These are phyloP conservation scores for Hydriomena furcata DNA, from an alignment of 2,888 invertebrate species.

Conservation along the genomic window DNA sequence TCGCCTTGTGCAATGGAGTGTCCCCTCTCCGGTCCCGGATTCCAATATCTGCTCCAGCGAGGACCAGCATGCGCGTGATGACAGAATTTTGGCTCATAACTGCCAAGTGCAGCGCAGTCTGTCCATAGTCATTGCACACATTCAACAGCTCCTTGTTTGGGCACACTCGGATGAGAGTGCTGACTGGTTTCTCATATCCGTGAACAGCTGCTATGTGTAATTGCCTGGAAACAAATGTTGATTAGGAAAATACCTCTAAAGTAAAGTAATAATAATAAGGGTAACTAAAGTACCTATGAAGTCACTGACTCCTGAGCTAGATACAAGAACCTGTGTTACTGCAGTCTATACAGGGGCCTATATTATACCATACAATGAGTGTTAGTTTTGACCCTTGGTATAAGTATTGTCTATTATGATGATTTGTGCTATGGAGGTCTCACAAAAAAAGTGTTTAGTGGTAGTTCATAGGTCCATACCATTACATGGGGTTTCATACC, in stretches of 20 bases:
- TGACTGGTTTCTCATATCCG: constrained; percentile 88
- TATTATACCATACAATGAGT: too few relatives aligned
- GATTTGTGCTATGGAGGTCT: too few relatives aligned
- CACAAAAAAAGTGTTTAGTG: too few relatives aligned
- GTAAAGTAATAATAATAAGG: too few relatives aligned
- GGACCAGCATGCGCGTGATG: constrained; percentile 89
- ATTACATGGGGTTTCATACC: too few relatives aligned
- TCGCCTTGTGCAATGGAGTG: constrained; percentile 94
- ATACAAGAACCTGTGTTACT: too few relatives aligned
- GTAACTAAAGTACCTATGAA: too few relatives aligned
- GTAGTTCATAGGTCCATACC: too few relatives aligned
- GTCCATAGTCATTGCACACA: constrained; percentile 90
- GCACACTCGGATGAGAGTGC: constrained; percentile 89
- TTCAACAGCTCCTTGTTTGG: constrained; percentile 91
- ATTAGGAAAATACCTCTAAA: not conserved
- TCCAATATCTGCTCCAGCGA: constrained; percentile 89
- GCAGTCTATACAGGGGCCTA: too few relatives aligned
- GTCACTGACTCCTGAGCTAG: too few relatives aligned
- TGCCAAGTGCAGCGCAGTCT: constrained; percentile 94
- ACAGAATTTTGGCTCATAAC: constrained; percentile 89
- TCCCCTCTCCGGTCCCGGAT: constrained; percentile 90
- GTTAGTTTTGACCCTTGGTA: too few relatives aligned
- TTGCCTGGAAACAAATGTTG: constrained; percentile 83
- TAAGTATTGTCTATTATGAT: too few relatives aligned
- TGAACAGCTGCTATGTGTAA: constrained; percentile 93